Conservation (phyloP, 2,888 invertebrate species). For the Eupithecia dodoneata region DNA sequence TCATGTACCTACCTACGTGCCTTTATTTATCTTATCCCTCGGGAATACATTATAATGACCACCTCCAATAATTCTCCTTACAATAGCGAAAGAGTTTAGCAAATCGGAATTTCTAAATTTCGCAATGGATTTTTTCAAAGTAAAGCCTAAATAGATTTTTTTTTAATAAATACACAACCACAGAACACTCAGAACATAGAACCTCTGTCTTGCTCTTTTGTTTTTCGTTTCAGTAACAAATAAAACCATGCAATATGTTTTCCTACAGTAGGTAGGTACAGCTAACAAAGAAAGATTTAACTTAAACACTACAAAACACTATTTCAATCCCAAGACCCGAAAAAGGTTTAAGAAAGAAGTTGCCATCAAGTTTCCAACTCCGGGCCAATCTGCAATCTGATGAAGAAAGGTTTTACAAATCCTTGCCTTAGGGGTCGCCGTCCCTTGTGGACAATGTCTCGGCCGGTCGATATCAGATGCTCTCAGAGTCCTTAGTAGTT, state of each 20-base stretch:
- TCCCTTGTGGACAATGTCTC: background rate
- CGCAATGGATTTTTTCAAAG: too few relatives aligned
- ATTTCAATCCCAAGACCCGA: background rate
- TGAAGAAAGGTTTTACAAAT: conserved; percentile 8
- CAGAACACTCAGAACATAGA: too few relatives aligned
- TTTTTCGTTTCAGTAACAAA: background rate
- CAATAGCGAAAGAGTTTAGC: too few relatives aligned
- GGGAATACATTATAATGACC: too few relatives aligned
- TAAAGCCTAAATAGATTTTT: too few relatives aligned
- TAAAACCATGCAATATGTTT: background rate
- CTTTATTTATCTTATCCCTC: too few relatives aligned
- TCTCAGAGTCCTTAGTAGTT: background rate
- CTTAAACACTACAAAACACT: background rate
- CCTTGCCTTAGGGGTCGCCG: background rate
- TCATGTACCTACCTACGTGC: too few relatives aligned
- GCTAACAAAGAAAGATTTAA: background rate
- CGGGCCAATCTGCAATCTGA: conserved; percentile 6
- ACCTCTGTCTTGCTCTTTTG: too few relatives aligned
- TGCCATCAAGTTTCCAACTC: background rate
- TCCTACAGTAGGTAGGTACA: background rate
- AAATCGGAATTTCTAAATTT: too few relatives aligned
- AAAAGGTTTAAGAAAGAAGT: conserved; percentile 1
- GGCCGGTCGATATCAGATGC: background rate
- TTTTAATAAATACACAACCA: too few relatives aligned
- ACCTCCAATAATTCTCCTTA: too few relatives aligned